Evolutionary conservation across 2,797 vertebrate genomes (phyloP).

Genomic region (Poecilia gillii): DNA sequence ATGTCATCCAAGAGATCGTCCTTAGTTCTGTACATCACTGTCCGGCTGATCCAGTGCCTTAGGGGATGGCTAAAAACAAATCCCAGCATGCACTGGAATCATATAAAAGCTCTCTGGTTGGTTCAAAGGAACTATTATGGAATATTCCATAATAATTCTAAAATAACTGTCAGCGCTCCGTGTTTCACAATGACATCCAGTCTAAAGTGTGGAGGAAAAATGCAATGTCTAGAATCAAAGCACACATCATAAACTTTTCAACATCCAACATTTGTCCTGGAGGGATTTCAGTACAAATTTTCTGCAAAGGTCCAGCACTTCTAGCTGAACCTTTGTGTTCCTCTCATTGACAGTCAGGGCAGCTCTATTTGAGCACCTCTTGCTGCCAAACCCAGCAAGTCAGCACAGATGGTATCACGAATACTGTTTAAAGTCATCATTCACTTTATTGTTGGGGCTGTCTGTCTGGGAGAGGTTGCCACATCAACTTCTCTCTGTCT

Average conservation of each 20-base stretch:
- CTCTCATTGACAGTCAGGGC: slow-evolving; percentile 62
- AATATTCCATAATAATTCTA: not conserved
- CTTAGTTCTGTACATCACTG: slow-evolving; percentile 14
- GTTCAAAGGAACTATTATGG: not conserved
- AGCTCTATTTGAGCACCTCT: slow-evolving; percentile 35
- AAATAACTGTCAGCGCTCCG: not conserved
- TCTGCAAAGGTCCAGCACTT: slow-evolving; percentile 27
- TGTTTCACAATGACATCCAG: not conserved
- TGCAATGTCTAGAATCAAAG: not conserved
- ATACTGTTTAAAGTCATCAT: slow-evolving; percentile 68
- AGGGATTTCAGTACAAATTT: slow-evolving; percentile 16
- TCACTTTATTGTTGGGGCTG: slow-evolving; percentile 65
- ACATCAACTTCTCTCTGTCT: slow-evolving; percentile 24
- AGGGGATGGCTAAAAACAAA: not conserved
- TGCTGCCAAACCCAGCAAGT: slow-evolving; percentile 39
- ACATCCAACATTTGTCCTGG: not conserved
- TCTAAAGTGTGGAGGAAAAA: not conserved
- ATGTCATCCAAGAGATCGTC: not conserved
- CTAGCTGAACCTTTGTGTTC: slow-evolving; percentile 1
- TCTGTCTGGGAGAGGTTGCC: slow-evolving; percentile 25
- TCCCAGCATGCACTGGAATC: slow-evolving; percentile 1
- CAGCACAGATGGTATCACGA: slow-evolving; percentile 71
- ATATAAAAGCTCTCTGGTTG: not conserved
- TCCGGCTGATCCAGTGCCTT: slow-evolving; percentile 10
- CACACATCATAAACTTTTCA: not conserved